Conservation (phyloP, 2,797 vertebrate genomes). For the Pseudomugil tenellus region DNA sequence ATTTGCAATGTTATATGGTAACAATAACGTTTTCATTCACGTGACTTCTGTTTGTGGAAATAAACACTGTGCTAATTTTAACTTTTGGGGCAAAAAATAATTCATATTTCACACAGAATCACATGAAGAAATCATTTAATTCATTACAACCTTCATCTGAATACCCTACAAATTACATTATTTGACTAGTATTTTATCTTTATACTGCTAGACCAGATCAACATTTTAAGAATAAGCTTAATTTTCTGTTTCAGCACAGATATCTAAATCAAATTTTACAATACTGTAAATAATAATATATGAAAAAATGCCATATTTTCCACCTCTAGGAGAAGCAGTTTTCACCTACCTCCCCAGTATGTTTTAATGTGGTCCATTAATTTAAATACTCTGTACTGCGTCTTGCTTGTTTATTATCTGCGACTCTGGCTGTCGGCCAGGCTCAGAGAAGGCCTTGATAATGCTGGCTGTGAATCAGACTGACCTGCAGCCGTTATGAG, state of each 20-base stretch:
- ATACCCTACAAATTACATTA: slow-evolving; percentile 17
- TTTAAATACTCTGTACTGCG: not conserved
- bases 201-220: not conserved
- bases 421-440: slow-evolving; percentile 20
- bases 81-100: not conserved
- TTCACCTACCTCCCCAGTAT: not conserved
- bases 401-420: slow-evolving; percentile 11
- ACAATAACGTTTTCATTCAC: not conserved
- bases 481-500: slow-evolving; percentile 57
- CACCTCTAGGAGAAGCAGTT: not conserved
- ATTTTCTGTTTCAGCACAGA: no score
- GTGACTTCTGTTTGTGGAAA: slow-evolving; percentile 56
- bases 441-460: slow-evolving; percentile 26
- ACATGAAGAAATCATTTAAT: not conserved
- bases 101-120: slow-evolving; percentile 11
- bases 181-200: not conserved
- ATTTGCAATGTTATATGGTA: not conserved
- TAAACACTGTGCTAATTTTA: slow-evolving; percentile 72
- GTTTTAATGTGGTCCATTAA: not conserved
- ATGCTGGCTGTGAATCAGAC: slow-evolving; percentile 36
- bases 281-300: no score
- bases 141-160: slow-evolving; percentile 13
- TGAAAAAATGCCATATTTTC: slow-evolving; percentile 27
- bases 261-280: no score
- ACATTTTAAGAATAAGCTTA: not conserved